Evolutionary conservation across 2,888 invertebrate species (phyloP).

Genomic region (Harpagoxenus sublaevis): DNA sequence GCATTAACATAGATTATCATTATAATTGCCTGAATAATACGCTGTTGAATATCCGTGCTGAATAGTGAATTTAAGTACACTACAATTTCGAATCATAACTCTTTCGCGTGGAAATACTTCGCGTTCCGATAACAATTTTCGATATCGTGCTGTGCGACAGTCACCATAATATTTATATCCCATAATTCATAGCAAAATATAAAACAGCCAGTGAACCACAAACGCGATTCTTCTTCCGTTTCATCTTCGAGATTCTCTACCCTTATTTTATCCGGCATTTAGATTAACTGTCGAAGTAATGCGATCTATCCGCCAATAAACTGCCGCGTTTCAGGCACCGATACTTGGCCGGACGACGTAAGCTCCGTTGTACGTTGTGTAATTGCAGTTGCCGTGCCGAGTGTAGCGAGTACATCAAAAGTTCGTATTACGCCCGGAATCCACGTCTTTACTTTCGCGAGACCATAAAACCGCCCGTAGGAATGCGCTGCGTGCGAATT

Average conservation of each 20-base stretch:
- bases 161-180: constrained; percentile 23
- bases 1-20: neutral
- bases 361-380: constrained; percentile 7
- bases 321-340: constrained; percentile 18
- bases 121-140: constrained; percentile 20
- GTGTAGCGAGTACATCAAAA: constrained; percentile 79
- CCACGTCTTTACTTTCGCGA: constrained; percentile 75
- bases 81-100: constrained; percentile 1
- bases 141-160: neutral
- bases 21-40: constrained; percentile 17
- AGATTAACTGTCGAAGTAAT: constrained; percentile 37
- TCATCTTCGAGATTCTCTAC: neutral
- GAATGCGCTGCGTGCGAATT: constrained; percentile 75
- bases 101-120: constrained; percentile 13
- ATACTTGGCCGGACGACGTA: constrained; percentile 29
- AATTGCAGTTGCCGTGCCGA: constrained; percentile 50
- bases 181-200: constrained; percentile 35
- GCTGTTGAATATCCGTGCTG: neutral
- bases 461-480: constrained; percentile 78
- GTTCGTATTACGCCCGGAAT: constrained; percentile 78
- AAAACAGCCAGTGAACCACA: neutral
- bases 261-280: constrained; percentile 44
- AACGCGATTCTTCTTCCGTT: neutral
- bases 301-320: constrained; percentile 15
- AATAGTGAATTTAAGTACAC: neutral